phyloP scores from a whole-genome alignment of 2,797 vertebrate genomes.

The Sus cebifrons region DNA sequence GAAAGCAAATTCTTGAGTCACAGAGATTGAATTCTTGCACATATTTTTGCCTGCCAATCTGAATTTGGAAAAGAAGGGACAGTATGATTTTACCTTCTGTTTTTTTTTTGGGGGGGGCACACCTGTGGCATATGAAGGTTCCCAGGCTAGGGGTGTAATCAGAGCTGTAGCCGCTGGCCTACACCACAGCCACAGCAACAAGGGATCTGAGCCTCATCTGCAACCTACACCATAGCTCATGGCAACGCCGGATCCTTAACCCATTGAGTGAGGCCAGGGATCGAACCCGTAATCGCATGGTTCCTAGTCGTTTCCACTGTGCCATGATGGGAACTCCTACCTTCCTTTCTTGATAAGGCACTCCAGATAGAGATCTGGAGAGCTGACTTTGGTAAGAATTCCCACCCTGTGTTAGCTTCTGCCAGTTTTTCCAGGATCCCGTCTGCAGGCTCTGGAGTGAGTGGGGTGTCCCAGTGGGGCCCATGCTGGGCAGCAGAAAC shows the following conservation, averaged over 20 bases:
- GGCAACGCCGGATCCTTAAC: no score
- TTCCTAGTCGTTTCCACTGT: background rate
- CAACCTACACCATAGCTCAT: no score
- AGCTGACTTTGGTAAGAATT: background rate
- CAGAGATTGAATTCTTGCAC: background rate
- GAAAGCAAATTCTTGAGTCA: background rate
- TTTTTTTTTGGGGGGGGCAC: no score
- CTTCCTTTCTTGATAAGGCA: background rate
- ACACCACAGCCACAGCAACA: no score
- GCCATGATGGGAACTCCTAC: background rate
- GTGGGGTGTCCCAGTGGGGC: background rate
- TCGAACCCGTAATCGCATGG: no score
- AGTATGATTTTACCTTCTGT: background rate
- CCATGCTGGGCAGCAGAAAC: background rate
- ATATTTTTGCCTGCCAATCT: background rate
- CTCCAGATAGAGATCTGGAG: background rate
- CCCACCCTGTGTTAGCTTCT: background rate
- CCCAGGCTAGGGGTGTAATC: no score
- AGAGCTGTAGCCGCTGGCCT: no score
- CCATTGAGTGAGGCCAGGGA: no score
- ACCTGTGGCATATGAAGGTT: no score
- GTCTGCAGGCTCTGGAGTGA: background rate
- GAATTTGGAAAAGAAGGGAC: background rate
- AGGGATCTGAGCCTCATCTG: no score
- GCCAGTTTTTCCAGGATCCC: background rate